Conservation (phyloP, 2,113 vertebrate genomes). For the Seriola aureovittata region DNA sequence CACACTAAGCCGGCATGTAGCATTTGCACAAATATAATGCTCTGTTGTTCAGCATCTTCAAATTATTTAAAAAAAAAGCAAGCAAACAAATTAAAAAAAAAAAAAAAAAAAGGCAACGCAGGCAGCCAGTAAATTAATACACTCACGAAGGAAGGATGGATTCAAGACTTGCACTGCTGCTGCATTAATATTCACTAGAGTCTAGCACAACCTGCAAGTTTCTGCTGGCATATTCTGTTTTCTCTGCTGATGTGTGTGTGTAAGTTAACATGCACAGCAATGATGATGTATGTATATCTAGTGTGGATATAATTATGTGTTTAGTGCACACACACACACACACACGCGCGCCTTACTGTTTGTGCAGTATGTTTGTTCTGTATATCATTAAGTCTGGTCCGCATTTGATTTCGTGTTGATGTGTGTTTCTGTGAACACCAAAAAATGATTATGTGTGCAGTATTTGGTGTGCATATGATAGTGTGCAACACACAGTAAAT, state of each 20-base stretch:
- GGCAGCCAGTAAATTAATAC: conserved; percentile 39
- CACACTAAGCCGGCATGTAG: not conserved
- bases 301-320: conserved; percentile 29
- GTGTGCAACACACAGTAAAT: not conserved
- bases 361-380: conserved; percentile 7
- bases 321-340: not conserved
- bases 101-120: conserved; percentile 1
- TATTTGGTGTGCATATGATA: conserved; percentile 19
- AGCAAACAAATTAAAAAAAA: conserved; percentile 7
- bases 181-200: conserved; percentile 58
- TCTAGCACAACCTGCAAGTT: conserved; percentile 46
- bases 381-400: conserved; percentile 19
- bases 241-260: conserved; percentile 12
- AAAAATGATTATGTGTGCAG: conserved; percentile 10
- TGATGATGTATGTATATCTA: conserved; percentile 2
- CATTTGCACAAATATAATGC: conserved; percentile 20
- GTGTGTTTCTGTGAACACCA: not conserved
- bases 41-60: not conserved
- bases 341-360: not conserved
- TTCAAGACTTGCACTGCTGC: conserved; percentile 32
- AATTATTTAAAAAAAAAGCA: conserved; percentile 39
- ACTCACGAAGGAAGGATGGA: conserved; percentile 9
- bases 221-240: conserved; percentile 47
- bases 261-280: not conserved
- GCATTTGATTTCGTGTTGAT: not conserved